Evolutionary conservation across 1,140 invertebrate species (phyloP), one percentile per base, ranked within the genome.

Genomic region (Homalodisca vitripennis): DNA sequence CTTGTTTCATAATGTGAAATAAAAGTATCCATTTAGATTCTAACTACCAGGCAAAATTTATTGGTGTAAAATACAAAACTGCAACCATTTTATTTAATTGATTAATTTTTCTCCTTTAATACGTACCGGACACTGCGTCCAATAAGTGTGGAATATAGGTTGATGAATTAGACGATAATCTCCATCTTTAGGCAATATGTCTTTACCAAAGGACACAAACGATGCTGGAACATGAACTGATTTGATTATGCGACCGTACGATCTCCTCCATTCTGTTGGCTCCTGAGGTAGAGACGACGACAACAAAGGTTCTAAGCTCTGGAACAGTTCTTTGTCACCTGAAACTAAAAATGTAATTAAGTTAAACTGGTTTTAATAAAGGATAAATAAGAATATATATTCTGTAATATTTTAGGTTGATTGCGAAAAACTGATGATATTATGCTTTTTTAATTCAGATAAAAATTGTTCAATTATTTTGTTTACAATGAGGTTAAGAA

Each of bases 81-180:
- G n/a, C n/a, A n/a, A n/a, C n/a, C n/a, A 41, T 41, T 41, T 17
- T 17, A 41, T 41, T 17, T 41, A 10, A 41, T 41, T 17, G 17
- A 41, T 6, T 41, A 41, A 62, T 6, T 30, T 12, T 62, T 26
- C 27, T 27, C 2, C 13, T 27, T 24, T 51, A 55, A 69, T 26
- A 82, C 86, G 86, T 84, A 95, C 93, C 73, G 87, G 86, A 82
- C 95, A 97, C 80, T 97, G 95, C 48, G 91, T 96, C 89, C 95
- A 97, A 81, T 91, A 98, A 65, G 94, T 94, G 80, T 98, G 94
- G 77, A 98, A 90, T 77, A 97, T 90, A 26, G 94, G 93, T 72
- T 92, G 88, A 71, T 92, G 89, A 55, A 95, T 83, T 27, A 97
- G 83, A 75, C 90, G 88, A 81, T 86, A 89, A 74, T 88, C 84